Evolutionary conservation across 2,888 invertebrate genomes (phyloP).

Genomic region (Hirtodrosophila cameraria): DNA sequence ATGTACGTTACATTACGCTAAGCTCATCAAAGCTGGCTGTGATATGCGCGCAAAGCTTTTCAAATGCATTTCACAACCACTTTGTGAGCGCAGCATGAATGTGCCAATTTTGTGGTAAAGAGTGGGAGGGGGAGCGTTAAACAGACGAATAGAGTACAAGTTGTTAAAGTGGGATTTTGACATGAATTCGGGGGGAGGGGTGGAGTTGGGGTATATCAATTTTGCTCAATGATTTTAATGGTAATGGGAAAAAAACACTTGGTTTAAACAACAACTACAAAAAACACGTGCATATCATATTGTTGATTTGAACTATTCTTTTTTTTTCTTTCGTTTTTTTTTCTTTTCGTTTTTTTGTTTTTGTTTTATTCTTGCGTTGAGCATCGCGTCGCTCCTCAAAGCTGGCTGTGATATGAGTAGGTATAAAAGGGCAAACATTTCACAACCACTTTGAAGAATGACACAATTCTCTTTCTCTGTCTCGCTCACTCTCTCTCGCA

Average conservation of each 20-base stretch:
- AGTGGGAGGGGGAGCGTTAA: neutral
- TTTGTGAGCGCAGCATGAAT: slow-evolving; percentile 87
- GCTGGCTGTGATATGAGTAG: slow-evolving; percentile 98
- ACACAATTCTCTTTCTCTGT: slow-evolving; percentile 81
- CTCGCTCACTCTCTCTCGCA: neutral
- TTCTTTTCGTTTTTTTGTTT: slow-evolving; percentile 1
- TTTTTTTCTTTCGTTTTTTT: slow-evolving; percentile 5
- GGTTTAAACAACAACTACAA: slow-evolving; percentile 8
- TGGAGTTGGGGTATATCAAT: slow-evolving; percentile 17
- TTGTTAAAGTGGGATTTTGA: slow-evolving; percentile 10
- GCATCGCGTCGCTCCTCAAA: slow-evolving; percentile 93
- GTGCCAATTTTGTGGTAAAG: slow-evolving; percentile 51
- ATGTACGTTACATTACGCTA: slow-evolving; percentile 82
- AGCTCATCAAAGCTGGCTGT: slow-evolving; percentile 99
- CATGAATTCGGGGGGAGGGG: neutral
- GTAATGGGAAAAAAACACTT: slow-evolving; percentile 28
- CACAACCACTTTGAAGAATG: slow-evolving; percentile 96
- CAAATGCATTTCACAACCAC: slow-evolving; percentile 91
- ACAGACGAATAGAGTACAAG: slow-evolving; percentile 11
- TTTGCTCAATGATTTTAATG: slow-evolving; percentile 45
- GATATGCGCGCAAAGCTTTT: slow-evolving; percentile 89
- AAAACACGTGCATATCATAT: slow-evolving; percentile 8
- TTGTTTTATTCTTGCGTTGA: slow-evolving; percentile 44
- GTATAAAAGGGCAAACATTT: slow-evolving; percentile 86
- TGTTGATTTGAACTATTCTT: neutral